phyloP scores from a whole-genome alignment of 2,113 vertebrate genomes.

The Anseranas semipalmata region DNA sequence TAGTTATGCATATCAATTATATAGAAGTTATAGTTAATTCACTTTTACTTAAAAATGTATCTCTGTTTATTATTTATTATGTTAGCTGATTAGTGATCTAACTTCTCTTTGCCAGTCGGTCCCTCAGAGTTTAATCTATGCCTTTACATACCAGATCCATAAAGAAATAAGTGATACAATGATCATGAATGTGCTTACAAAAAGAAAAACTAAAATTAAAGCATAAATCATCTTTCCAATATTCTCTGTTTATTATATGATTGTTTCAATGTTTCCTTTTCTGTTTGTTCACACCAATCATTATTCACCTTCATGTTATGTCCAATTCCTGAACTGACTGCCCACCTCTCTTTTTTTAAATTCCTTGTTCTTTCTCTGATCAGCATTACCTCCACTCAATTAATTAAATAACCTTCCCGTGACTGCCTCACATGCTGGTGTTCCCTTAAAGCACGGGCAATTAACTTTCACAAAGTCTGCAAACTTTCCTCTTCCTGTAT shows the following conservation, averaged over 20 bases:
- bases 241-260: neutral
- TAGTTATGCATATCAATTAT: neutral
- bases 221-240: neutral
- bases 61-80: neutral
- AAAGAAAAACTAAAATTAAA: neutral
- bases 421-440: neutral
- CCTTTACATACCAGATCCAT: neutral
- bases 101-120: neutral
- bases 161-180: neutral
- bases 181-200: neutral
- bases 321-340: neutral
- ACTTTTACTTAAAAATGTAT: neutral
- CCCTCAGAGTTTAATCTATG: neutral
- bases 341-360: neutral
- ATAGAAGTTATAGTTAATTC: neutral
- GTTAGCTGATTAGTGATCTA: neutral
- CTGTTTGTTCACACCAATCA: neutral
- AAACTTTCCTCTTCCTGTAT: neutral
- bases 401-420: neutral
- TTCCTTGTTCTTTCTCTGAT: neutral
- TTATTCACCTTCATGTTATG: neutral
- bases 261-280: neutral
- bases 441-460: neutral
- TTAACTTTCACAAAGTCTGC: neutral
- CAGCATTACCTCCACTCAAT: neutral